Evolutionary conservation across 2,888 invertebrate genomes (phyloP).

Genomic region (Cosmia trapezina): DNA sequence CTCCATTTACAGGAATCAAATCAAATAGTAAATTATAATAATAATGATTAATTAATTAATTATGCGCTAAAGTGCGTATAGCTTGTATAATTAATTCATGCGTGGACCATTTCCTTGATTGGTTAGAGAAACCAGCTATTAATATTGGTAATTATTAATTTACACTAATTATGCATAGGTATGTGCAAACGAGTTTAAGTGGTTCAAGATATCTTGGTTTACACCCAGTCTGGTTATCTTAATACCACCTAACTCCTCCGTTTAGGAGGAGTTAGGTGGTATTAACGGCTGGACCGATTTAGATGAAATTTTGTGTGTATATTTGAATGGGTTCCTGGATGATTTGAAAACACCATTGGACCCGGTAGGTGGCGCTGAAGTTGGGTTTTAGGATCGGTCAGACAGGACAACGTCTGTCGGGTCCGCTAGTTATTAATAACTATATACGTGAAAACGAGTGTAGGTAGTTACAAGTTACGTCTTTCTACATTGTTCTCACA

Average conservation of each 20-base stretch:
- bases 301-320: too few species aligned
- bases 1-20: conserved; percentile 6
- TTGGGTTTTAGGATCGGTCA: too few species aligned
- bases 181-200: conserved; percentile 4
- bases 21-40: background rate
- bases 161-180: background rate
- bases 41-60: background rate
- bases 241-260: too few species aligned
- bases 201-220: background rate
- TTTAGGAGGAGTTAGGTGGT: too few species aligned
- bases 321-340: too few species aligned
- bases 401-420: too few species aligned
- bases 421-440: too few species aligned
- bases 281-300: too few species aligned
- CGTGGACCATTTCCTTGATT: conserved; percentile 24
- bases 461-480: background rate
- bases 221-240: background rate
- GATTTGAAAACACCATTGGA: too few species aligned
- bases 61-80: background rate
- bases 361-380: too few species aligned
- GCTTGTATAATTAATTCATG: background rate
- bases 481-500: too few species aligned
- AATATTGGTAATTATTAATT: conserved; percentile 9
- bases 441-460: background rate
- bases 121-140: conserved; percentile 9